Evolutionary conservation across 2,797 vertebrate species (phyloP).

Genomic region (Balearica regulorum): DNA sequence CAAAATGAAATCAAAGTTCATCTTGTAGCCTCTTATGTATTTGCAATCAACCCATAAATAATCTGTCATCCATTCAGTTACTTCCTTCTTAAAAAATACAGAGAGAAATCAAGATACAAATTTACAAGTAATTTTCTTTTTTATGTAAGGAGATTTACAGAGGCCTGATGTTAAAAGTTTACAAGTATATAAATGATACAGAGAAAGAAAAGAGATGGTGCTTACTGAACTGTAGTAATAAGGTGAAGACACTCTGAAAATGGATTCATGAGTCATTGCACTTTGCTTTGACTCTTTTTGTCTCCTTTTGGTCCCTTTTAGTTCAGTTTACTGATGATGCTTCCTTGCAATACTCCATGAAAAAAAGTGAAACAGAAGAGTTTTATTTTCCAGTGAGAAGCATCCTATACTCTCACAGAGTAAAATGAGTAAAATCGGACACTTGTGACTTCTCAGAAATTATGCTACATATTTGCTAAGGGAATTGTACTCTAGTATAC

Average conservation of each 20-base stretch:
- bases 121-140: background rate
- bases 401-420: background rate
- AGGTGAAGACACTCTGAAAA: background rate
- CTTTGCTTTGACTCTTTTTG: background rate
- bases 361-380: background rate
- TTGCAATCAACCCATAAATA: constrained; percentile 13
- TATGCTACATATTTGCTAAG: background rate
- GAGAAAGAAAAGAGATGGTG: background rate
- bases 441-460: background rate
- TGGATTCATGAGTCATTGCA: background rate
- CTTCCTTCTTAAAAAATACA: background rate
- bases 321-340: background rate
- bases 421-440: background rate
- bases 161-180: background rate
- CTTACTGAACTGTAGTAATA: background rate
- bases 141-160: background rate
- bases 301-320: background rate
- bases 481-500: background rate
- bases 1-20: constrained; percentile 26
- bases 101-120: background rate
- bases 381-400: background rate
- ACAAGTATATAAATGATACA: background rate
- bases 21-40: background rate
- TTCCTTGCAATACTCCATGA: background rate
- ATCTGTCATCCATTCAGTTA: background rate